Base-by-base conservation (phyloP, 2,797 vertebrate genomes). In the Sebastes diaconus region DNA sequence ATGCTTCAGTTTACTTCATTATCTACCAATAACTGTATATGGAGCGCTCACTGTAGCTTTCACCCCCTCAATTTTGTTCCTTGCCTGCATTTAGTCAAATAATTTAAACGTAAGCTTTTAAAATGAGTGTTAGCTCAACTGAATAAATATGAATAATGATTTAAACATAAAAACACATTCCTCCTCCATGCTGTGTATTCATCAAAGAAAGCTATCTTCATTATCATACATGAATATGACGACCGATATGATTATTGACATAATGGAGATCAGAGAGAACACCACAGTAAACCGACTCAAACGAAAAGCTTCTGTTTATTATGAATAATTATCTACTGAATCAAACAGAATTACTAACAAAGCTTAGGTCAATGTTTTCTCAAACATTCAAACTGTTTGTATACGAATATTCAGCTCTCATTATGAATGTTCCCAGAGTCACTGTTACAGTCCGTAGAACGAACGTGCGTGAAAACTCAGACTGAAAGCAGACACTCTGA, bases 401-500 rank as follows among this genome's bases (percentile, higher is more conserved):
- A 13, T 32, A 60, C 25, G 20, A 73, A 64, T 36, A 78, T 78
- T 84, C 58, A 70, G 4, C 10, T 68, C 58, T n/a, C n/a, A 30
- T 57, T 8, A 46, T 25, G 20, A 70, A 24, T 55, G 39, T 32
- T 54, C 20, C 52, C 69, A 52, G 22, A 74, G 32, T 5, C 5
- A 27, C 66, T 50, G 34, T 32, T 42, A 29, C 22, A 69, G n/a
- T 50, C 34, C 12, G 39, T 10, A 18, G 20, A 25, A 18, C 6
- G 1, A 3, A 9, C n/a, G 18, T 29, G 29, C 29, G 1, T 29
- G 29, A 29, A 29, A 29, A 29, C 29, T 29, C 29, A 29, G 29
- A 29, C 29, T 29, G 29, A 29, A 29, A 29, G 29, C 29, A 29
- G 29, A 29, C 29, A 29, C 29, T 29, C 29, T 29, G 29, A 29